Conservation (phyloP, 2,888 invertebrate genomes). For the Rhimphoctona megacephalus region DNA sequence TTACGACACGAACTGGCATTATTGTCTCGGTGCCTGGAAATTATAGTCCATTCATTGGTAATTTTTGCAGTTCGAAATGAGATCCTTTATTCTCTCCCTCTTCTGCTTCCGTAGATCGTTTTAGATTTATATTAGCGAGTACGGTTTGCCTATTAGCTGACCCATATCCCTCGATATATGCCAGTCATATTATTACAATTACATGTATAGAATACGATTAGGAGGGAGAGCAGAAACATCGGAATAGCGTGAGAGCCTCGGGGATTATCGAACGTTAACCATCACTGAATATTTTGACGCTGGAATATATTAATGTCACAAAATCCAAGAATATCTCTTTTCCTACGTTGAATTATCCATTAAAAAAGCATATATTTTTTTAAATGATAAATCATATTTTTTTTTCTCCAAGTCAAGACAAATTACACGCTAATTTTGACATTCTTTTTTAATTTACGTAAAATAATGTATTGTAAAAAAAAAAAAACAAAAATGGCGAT, state of each 20-base stretch:
- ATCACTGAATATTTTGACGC: neutral
- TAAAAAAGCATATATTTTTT: neutral
- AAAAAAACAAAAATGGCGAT: neutral
- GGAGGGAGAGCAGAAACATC: slow-evolving; percentile 5
- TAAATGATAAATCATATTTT: neutral
- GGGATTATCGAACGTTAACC: slow-evolving; percentile 8
- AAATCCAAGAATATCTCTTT: neutral
- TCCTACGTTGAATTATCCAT: too few species aligned
- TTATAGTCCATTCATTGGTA: slow-evolving; percentile 55
- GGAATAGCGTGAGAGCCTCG: slow-evolving; percentile 30
- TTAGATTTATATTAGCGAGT: slow-evolving; percentile 25
- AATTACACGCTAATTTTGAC: neutral
- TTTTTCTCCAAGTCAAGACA: neutral
- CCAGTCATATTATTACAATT: slow-evolving; percentile 31
- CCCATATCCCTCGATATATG: slow-evolving; percentile 6
- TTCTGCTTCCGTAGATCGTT: neutral
- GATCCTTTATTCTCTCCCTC: neutral
- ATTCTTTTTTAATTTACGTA: neutral
- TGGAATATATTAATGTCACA: neutral
- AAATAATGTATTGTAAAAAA: neutral
- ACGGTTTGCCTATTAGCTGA: slow-evolving; percentile 27
- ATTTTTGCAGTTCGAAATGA: slow-evolving; percentile 47
- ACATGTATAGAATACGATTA: slow-evolving; percentile 11
- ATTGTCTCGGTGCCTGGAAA: slow-evolving; percentile 55
- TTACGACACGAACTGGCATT: slow-evolving; percentile 52